Conservation (phyloP, 2,113 vertebrate genomes). For the Protomyctophum bolini region DNA sequence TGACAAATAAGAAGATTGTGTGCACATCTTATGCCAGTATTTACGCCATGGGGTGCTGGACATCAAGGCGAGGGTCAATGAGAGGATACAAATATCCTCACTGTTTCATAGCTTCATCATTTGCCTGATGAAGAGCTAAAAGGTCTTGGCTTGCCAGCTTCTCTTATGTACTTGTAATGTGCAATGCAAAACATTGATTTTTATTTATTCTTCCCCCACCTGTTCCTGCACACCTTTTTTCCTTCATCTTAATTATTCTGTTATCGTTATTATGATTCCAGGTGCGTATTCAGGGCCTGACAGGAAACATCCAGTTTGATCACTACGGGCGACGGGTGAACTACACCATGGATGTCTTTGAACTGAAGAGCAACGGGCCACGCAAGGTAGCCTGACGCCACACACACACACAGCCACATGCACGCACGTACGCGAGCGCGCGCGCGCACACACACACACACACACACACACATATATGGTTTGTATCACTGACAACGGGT, state of each 20-base stretch:
- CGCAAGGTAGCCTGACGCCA: conserved; percentile 83
- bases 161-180: not conserved
- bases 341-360: conserved; percentile 98
- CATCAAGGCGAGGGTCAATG: too few species aligned
- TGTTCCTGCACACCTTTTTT: not conserved
- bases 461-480: not conserved
- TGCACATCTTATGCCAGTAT: too few species aligned
- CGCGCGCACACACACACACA: conserved; percentile 8
- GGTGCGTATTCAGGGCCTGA: conserved; percentile 97
- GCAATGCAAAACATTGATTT: conserved; percentile 56
- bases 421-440: not conserved
- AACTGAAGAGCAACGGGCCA: conserved; percentile 92
- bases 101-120: too few species aligned
- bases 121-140: too few species aligned
- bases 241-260: not conserved
- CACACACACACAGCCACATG: not conserved
- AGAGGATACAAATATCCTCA: too few species aligned
- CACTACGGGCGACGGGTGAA: conserved; percentile 96
- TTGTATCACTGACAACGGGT: too few species aligned
- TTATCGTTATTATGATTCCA: conserved; percentile 54
- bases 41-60: too few species aligned
- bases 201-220: not conserved
- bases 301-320: conserved; percentile 97
- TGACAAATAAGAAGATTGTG: too few species aligned
- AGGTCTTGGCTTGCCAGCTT: not conserved